phyloP scores from a whole-genome alignment of 2,888 invertebrate genomes.

The Dolichopus griseipennis region DNA sequence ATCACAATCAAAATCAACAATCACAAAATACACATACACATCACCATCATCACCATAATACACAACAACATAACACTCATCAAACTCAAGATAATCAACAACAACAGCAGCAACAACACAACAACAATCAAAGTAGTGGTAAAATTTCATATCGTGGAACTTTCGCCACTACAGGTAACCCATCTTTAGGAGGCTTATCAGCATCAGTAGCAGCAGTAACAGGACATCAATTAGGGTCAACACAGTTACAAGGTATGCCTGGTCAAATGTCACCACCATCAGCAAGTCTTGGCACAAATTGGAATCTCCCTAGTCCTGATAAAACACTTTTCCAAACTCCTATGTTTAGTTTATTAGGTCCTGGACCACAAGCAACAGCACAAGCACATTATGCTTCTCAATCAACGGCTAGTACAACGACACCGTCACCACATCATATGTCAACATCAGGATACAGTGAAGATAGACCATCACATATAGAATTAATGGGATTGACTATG shows the following conservation, averaged over 20 bases:
- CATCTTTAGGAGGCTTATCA: slow-evolving; percentile 36
- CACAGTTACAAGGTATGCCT: slow-evolving; percentile 39
- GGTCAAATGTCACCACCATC: slow-evolving; percentile 50
- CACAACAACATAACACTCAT: slow-evolving; percentile 39
- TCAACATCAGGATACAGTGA: slow-evolving; percentile 43
- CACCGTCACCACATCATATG: slow-evolving; percentile 40
- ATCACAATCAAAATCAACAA: slow-evolving; percentile 28
- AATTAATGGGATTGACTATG: slow-evolving; percentile 52
- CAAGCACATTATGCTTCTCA: slow-evolving; percentile 48
- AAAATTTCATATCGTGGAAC: slow-evolving; percentile 59
- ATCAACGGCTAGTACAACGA: slow-evolving; percentile 39
- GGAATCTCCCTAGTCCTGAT: slow-evolving; percentile 62
- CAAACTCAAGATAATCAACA: slow-evolving; percentile 39
- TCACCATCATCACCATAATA: slow-evolving; percentile 27
- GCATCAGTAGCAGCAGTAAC: slow-evolving; percentile 23
- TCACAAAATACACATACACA: slow-evolving; percentile 32
- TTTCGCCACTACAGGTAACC: slow-evolving; percentile 59
- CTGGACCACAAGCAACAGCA: slow-evolving; percentile 45
- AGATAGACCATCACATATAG: slow-evolving; percentile 47
- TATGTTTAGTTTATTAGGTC: slow-evolving; percentile 56
- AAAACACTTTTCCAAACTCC: slow-evolving; percentile 57
- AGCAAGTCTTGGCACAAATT: slow-evolving; percentile 55
- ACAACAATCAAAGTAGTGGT: slow-evolving; percentile 42
- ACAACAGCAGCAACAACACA: slow-evolving; percentile 41
- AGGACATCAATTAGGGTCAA: slow-evolving; percentile 36